Evolutionary conservation across 2,888 invertebrate species (phyloP).

Genomic region (Hypolimnas misippus): DNA sequence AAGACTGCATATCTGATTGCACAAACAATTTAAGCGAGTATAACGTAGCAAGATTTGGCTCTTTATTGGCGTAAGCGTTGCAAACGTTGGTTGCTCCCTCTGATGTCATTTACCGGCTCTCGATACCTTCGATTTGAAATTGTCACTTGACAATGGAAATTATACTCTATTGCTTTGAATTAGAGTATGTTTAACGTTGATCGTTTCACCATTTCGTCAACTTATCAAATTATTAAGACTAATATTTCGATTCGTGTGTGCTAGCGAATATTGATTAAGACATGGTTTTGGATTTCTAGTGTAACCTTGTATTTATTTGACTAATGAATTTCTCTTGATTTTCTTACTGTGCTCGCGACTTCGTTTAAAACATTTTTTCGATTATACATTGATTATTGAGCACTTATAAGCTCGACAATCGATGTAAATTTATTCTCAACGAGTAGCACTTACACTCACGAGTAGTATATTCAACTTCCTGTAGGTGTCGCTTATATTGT

Average conservation of each 20-base stretch:
- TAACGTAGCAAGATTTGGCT: conserved; percentile 19
- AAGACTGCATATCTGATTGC: neutral
- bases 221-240: conserved; percentile 8
- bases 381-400: too few relatives aligned
- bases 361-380: neutral
- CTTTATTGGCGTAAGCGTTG: conserved; percentile 22
- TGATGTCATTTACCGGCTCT: conserved; percentile 42
- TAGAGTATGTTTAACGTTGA: conserved; percentile 8
- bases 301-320: neutral
- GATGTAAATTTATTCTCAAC: too few relatives aligned
- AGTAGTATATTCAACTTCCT: too few relatives aligned
- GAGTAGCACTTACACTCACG: too few relatives aligned
- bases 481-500: too few relatives aligned
- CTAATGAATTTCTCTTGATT: neutral
- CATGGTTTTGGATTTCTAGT: neutral
- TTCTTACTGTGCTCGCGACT: neutral
- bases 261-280: neutral
- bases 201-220: neutral
- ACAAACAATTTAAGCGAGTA: conserved; percentile 9
- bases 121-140: conserved; percentile 39
- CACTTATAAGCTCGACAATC: too few relatives aligned
- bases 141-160: conserved; percentile 29
- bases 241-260: conserved; percentile 12
- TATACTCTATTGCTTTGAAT: conserved; percentile 8
- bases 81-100: conserved; percentile 13